These are phyloP conservation scores for Geopemphigus sp. DNA, from an alignment of 1,140 invertebrate genomes.

Conservation along the genomic window DNA sequence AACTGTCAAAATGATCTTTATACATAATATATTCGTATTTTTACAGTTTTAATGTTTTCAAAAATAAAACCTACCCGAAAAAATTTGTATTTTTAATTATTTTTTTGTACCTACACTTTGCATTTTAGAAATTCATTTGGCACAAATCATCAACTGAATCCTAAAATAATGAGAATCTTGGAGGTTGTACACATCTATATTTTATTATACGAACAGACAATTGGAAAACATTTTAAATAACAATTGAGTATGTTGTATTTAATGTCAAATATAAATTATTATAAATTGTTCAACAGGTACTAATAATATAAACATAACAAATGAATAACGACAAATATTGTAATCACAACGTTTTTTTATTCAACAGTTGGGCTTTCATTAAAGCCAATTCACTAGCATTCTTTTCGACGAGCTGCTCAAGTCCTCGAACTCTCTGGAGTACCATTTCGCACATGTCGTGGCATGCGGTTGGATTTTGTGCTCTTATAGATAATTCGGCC, in stretches of 20 bases:
- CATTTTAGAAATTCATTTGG: too few relatives aligned
- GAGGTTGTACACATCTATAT: too few relatives aligned
- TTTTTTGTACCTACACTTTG: too few relatives aligned
- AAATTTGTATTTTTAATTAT: too few relatives aligned
- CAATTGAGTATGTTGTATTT: background rate
- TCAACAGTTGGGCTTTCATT: constrained; percentile 51
- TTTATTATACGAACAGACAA: too few relatives aligned
- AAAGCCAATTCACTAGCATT: constrained; percentile 52
- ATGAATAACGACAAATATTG: background rate
- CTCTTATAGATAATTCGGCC: constrained; percentile 43
- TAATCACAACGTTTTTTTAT: constrained; percentile 46
- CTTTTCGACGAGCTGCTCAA: constrained; percentile 51
- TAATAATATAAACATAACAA: constrained; percentile 6
- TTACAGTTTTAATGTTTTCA: too few relatives aligned
- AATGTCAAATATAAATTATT: constrained; percentile 3
- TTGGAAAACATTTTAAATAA: background rate
- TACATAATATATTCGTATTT: too few relatives aligned
- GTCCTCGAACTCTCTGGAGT: constrained; percentile 51
- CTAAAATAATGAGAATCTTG: too few relatives aligned
- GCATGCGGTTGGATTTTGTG: constrained; percentile 48
- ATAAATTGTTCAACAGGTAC: constrained; percentile 39
- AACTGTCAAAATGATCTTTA: too few relatives aligned
- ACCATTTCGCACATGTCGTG: constrained; percentile 52
- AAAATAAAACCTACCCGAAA: too few relatives aligned
- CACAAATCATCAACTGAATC: too few relatives aligned